These are phyloP conservation scores for Nematostella vectensis DNA, from an alignment of 92 coral and sea anemone species.

Conservation along the genomic window DNA sequence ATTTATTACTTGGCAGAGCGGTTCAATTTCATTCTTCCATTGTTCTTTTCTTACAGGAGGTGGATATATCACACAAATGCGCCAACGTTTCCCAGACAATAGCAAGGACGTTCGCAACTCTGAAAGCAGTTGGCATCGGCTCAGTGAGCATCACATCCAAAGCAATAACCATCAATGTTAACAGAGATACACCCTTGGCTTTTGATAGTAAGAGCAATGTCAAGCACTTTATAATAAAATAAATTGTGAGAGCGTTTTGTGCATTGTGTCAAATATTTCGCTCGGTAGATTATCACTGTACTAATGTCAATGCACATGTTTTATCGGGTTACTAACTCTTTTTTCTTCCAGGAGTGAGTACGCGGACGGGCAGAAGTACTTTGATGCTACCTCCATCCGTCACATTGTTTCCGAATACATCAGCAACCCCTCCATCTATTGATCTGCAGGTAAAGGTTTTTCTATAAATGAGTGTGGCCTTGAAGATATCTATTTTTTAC, in stretches of 20 bases:
- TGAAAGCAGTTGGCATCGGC: conserved; percentile 24
- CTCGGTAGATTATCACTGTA: too few relatives aligned
- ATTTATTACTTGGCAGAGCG: too few relatives aligned
- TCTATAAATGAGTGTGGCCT: not conserved
- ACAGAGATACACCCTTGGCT: conserved; percentile 29
- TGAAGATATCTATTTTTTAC: too few relatives aligned
- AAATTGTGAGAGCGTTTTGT: too few relatives aligned
- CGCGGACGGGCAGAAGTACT: conserved; percentile 22
- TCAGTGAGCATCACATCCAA: conserved; percentile 29
- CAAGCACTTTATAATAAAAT: too few relatives aligned
- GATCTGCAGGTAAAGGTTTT: conserved; percentile 17
- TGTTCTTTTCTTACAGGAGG: too few relatives aligned
- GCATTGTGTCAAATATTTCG: too few relatives aligned
- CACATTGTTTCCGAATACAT: conserved; percentile 24
- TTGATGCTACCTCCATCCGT: conserved; percentile 45
- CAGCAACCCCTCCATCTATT: conserved; percentile 4
- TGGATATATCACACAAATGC: conserved; percentile 19
- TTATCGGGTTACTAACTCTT: too few relatives aligned
- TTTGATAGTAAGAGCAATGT: conserved; percentile 39
- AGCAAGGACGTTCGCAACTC: conserved; percentile 15
- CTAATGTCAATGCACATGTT: too few relatives aligned
- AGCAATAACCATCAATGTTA: conserved; percentile 25
- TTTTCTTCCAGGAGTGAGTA: too few relatives aligned
- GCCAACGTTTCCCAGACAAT: conserved; percentile 17
- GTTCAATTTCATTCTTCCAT: too few relatives aligned